These are phyloP conservation scores for Cyprinella venusta DNA, from an alignment of 2,797 vertebrate genomes.

Conservation along the genomic window DNA sequence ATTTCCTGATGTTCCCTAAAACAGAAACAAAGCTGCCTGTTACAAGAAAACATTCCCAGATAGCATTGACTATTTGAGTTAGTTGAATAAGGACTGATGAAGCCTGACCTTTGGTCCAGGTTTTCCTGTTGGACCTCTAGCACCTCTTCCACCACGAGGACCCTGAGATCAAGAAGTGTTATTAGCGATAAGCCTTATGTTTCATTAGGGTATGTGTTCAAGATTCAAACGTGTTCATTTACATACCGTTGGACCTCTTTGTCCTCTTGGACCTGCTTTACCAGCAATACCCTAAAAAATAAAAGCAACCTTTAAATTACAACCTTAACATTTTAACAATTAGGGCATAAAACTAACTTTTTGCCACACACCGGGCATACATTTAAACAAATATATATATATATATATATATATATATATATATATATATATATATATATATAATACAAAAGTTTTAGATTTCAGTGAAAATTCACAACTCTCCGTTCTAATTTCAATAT, in stretches of 20 bases:
- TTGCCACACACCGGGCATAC: too few relatives aligned
- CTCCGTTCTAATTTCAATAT: too few relatives aligned
- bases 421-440: too few relatives aligned
- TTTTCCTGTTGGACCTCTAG: slow-evolving; percentile 95
- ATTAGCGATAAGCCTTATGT: background rate
- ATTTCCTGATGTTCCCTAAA: slow-evolving; percentile 91
- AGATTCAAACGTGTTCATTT: background rate
- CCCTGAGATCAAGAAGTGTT: slow-evolving; percentile 76
- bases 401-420: too few relatives aligned
- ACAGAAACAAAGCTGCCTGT: slow-evolving; percentile 32
- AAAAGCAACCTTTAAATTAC: slow-evolving; percentile 37
- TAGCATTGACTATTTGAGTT: background rate
- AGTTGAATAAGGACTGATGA: slow-evolving; percentile 13
- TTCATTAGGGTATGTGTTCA: background rate
- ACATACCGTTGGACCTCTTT: slow-evolving; percentile 93
- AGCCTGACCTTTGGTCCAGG: slow-evolving; percentile 92
- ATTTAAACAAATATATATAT: too few relatives aligned
- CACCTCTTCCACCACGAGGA: slow-evolving; percentile 94
- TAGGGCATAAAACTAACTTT: too few relatives aligned
- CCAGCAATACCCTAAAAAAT: slow-evolving; percentile 89
- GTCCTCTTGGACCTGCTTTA: slow-evolving; percentile 94
- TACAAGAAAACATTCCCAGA: background rate
- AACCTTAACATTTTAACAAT: background rate
- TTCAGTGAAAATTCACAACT: too few relatives aligned
- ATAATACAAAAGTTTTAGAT: too few relatives aligned